Conservation (phyloP, 1,140 invertebrate species). For the Rhysida immarginata region DNA sequence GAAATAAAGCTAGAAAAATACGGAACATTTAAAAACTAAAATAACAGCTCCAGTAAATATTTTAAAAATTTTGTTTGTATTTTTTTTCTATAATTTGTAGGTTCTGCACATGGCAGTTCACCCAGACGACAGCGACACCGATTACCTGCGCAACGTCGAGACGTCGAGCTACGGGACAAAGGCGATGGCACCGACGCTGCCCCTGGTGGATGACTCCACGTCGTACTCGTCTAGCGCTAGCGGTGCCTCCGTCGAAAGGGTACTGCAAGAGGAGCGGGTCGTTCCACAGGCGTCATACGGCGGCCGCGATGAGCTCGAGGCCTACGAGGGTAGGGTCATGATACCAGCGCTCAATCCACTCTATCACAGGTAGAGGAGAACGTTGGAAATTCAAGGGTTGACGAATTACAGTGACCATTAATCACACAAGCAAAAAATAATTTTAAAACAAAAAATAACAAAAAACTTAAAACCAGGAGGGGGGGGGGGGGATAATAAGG, state of each 20-base stretch:
- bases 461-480: too few relatives aligned
- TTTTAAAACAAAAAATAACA: too few relatives aligned
- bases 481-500: too few relatives aligned
- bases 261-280: too few relatives aligned
- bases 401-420: too few relatives aligned
- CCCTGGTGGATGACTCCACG: not conserved
- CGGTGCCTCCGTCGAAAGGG: not conserved
- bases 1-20: not conserved
- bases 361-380: not conserved
- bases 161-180: not conserved
- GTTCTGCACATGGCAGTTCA: not conserved
- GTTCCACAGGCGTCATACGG: not conserved
- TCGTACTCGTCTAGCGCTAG: not conserved
- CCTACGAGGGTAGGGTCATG: not conserved
- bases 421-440: too few relatives aligned
- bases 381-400: too few relatives aligned
- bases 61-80: not conserved
- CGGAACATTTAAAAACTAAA: not conserved
- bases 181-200: not conserved
- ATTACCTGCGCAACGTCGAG: too few relatives aligned
- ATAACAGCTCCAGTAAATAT: not conserved
- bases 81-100: not conserved
- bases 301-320: not conserved
- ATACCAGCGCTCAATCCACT: not conserved
- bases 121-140: not conserved